Conservation (phyloP, 2,888 invertebrate species). For the Nemotelus nigrinus region DNA sequence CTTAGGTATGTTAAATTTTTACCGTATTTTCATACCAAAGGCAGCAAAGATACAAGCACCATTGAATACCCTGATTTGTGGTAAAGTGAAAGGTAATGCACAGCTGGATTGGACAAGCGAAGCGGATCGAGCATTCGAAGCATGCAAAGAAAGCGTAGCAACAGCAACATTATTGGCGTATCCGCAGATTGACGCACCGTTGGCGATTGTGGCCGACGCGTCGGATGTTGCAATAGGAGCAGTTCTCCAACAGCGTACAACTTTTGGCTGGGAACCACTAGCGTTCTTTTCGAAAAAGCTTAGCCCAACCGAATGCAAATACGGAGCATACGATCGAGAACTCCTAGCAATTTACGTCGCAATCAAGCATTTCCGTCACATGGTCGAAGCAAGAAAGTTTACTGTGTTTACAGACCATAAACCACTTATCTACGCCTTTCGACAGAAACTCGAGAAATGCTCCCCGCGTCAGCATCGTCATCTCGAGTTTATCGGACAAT, state of each 20-base stretch:
- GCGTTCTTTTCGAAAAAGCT: too few species aligned
- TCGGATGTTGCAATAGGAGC: neutral
- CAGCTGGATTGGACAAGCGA: neutral
- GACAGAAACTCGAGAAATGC: too few species aligned
- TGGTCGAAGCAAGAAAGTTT: too few species aligned
- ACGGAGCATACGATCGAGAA: too few species aligned
- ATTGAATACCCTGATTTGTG: neutral
- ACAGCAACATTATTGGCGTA: neutral
- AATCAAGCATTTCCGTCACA: too few species aligned
- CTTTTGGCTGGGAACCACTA: too few species aligned
- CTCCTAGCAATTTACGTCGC: too few species aligned
- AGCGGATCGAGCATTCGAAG: neutral
- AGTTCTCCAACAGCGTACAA: neutral
- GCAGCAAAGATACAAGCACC: constrained; percentile 7
- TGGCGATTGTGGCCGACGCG: neutral
- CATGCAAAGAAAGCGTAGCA: constrained; percentile 16
- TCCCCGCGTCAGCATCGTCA: too few species aligned
- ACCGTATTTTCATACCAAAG: neutral
- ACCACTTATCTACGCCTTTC: too few species aligned
- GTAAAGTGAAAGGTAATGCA: neutral
- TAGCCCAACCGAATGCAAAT: too few species aligned
- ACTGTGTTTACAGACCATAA: too few species aligned
- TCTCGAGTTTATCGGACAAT: too few species aligned
- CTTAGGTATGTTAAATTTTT: constrained; percentile 3
- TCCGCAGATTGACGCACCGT: neutral